Base-by-base conservation (phyloP, 2,797 vertebrate genomes). In the Decapterus maruadsi region DNA sequence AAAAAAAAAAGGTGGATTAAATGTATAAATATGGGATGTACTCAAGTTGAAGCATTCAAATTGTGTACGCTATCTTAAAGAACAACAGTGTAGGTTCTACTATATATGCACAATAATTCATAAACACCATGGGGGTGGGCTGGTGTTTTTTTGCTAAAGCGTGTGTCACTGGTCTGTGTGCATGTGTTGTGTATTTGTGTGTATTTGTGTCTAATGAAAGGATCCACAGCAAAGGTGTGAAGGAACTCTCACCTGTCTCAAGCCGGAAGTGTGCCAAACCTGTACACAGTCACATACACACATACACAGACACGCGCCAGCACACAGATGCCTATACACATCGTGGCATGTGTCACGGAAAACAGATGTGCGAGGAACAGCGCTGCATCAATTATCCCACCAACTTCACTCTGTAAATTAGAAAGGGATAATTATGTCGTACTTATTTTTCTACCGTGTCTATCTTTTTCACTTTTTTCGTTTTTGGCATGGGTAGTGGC, bases 311-410 rank as follows among this genome's bases (percentile, higher is more conserved):
- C 26, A 34, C 22, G 40, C 43, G 17, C 66, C 36, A 19, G 56
- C 51, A 19, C 26, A 59, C 46, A 76, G 20, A 63, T 11, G 2
- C 45, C 3, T 40, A 53, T 22, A 75, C 55, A 75, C 55, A 53
- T 68, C 54, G 63, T 63, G 68, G 50, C 73, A 76, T 61, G 70
- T 79, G 76, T 88, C 84, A 85, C 20, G 1, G 51, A 87, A 84
- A 94, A 87, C 87, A 86, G 75, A 92, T 90, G 88, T 89, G 84
- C 45, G 55, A 89, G 80, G 82, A 82, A 75, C 84, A 80, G 80
- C 80, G 43, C 79, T 83, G 88, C 86, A 92, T 91, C 88, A 89
- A 88, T 90, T 90, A 90, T 87, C 86, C 82, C 76, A 58, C 82
- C 61, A 87, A 81, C 88, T 85, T 89, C 86, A 57, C 81, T 86